Base-by-base conservation (phyloP, 2,113 vertebrate species). In the Lichenostomus cassidix region DNA sequence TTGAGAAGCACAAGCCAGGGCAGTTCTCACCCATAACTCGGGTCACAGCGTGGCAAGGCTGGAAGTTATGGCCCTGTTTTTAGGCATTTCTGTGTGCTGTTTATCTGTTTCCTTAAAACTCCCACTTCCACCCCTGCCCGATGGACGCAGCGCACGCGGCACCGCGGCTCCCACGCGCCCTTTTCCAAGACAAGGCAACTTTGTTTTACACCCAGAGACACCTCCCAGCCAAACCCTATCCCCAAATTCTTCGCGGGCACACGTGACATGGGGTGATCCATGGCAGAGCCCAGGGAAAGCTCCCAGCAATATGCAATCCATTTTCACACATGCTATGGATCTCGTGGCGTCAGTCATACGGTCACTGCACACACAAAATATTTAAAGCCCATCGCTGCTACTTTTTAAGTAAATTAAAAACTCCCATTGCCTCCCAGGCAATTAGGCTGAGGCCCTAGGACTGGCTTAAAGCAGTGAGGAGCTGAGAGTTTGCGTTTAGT, bases 71-170 rank as follows among this genome's bases (percentile, higher is more conserved):
- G 64, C 67, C 69, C 17, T 46, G 1, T 44, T 95, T 91, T 83
- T 55, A 49, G 80, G 60, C 29, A 2, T 96, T 95, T 89, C 73
- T 91, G 9, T 75, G 92, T 4, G 82, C 16, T 89, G 69, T 93
- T 96, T 85, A 62, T 95, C 95, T 93, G 95, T 95, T 97, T 95
- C 95, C 92, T 90, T 87, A 94, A 89, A 95, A 92, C 88, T 96
- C 96, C 95, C 89, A 96, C 96, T 75, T 60, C 81, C 81, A 56
- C 77, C 87, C 46, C 75, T 86, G 88, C 95, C 95, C 93, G 15
- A 83, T 2, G 74, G 94, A 90, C 27, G 23, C 83, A 27, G 53
- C 53, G 4, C 95, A 91, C 88, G 52, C 55, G 65, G 95, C 95
- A 41, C 46, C 5, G 71, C 50, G 12, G 93, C 97, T 92, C 97